Conservation (phyloP, 2,888 invertebrate species). For the Amiota minor region DNA sequence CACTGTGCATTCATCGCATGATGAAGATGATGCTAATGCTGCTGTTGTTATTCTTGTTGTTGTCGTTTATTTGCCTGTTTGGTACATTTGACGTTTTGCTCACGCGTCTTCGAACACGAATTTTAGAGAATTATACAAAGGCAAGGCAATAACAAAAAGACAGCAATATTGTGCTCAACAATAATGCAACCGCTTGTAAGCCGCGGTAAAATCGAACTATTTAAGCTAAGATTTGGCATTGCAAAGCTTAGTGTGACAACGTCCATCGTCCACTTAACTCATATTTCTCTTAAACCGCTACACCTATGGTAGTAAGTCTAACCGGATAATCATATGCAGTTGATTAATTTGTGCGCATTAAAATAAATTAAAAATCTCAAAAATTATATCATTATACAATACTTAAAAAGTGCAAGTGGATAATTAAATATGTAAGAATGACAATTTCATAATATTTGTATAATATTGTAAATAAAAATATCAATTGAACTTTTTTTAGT, state of each 20-base stretch:
- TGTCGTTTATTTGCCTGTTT: slow-evolving; percentile 2
- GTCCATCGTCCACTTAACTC: slow-evolving; percentile 62
- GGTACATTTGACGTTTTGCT: slow-evolving; percentile 22
- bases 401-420: too few relatives aligned
- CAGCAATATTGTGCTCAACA: slow-evolving; percentile 38
- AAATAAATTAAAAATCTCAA: slow-evolving; percentile 34
- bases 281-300: slow-evolving; percentile 36
- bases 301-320: slow-evolving; percentile 13
- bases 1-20: not conserved
- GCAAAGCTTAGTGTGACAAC: slow-evolving; percentile 67
- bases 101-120: slow-evolving; percentile 30
- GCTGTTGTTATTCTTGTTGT: not conserved
- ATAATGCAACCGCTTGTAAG: slow-evolving; percentile 57
- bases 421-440: too few relatives aligned
- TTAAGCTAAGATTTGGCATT: slow-evolving; percentile 69
- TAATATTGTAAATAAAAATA: too few relatives aligned
- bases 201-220: slow-evolving; percentile 62
- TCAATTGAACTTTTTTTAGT: too few relatives aligned
- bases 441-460: too few relatives aligned
- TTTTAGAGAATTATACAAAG: not conserved
- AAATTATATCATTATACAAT: too few relatives aligned
- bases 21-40: not conserved
- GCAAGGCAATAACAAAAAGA: not conserved
- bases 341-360: slow-evolving; percentile 41
- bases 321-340: slow-evolving; percentile 11